Base-by-base conservation (phyloP, 2,797 vertebrate genomes). In the Gambusia yucatana region DNA sequence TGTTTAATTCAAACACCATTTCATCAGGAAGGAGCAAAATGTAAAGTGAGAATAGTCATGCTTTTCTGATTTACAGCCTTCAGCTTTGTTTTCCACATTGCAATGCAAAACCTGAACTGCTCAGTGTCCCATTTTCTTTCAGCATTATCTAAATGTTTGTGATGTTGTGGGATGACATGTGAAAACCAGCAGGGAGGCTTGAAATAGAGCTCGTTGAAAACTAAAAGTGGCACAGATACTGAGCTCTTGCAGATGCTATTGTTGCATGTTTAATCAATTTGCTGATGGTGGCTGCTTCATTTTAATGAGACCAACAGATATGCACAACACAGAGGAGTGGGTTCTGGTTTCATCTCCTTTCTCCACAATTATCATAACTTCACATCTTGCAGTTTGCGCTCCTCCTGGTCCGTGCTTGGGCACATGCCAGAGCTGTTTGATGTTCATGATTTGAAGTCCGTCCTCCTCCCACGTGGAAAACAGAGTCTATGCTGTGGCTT, bases 381-480 rank as follows among this genome's bases (percentile, higher is more conserved):
- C 75, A 73, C 86, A 87, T 85, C 75, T 78, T 78, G 13, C 72
- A 76, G 77, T 85, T 73, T 82, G 79, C 47, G 13, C 59, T 77
- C 73, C 69, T 78, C 57, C 43, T 73, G 48, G 74, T 89, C 76
- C 2, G 16, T 75, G 85, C 79, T 86, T 84, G 79, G 77, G 65
- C 72, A 25, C 47, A 43, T 82, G 84, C 88, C 84, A 79, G n/a
- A 20, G 78, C 67, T 75, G 83, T 92, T 89, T 91, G 90, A 92
- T 91, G 76, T 84, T 9, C 79, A 82, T 86, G 85, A 87, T 92
- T 88, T 92, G 82, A 93, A 86, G 86, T 89, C 78, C 71, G 75
- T 87, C 76, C 81, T 90, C 84, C 86, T 86, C 90, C 89, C 82
- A 89, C 87, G 3, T 72, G 5, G 43, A 80, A 50, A 86, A 44